Percentiles rank a stretch among this genome's conserved stretches.
These are phyloP conservation scores for Sturnus vulgaris DNA, from an alignment of 2,113 vertebrate genomes.

Conservation along the genomic window DNA sequence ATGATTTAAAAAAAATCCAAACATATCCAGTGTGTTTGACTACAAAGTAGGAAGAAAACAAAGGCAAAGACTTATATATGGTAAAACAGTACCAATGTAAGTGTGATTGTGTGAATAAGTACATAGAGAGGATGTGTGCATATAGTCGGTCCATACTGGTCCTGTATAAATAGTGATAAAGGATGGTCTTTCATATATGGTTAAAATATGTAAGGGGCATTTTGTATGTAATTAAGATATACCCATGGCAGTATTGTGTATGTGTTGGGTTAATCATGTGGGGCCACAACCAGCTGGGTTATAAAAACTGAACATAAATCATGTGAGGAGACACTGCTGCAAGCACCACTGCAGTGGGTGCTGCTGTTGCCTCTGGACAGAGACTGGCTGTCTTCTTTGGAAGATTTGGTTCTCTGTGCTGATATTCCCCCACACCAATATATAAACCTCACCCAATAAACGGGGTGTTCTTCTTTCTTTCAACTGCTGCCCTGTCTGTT, in stretches of 20 bases:
- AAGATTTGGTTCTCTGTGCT: neutral
- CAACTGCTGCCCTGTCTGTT: rapidly evolving
- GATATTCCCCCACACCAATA: neutral
- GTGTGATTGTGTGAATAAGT: neutral
- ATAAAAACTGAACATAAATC: neutral
- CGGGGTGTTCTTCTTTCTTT: neutral
- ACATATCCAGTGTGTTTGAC: neutral
- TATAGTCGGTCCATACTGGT: neutral
- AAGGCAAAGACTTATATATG: neutral
- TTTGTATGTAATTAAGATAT: neutral
- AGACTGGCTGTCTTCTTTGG: neutral
- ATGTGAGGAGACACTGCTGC: neutral
- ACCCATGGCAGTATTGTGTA: neutral
- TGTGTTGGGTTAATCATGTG: neutral
- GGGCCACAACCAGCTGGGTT: neutral
- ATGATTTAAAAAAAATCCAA: neutral
- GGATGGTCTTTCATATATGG: neutral
- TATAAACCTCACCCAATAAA: neutral
- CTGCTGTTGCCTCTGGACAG: neutral
- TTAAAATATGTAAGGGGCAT: neutral
- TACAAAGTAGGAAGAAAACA: neutral
- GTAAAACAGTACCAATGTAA: neutral
- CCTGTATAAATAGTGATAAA: neutral
- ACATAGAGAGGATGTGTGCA: neutral
- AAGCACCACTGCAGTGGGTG: neutral